Base-by-base conservation (phyloP, 2,888 invertebrate genomes). In the Branchinecta sandiegonensis region DNA sequence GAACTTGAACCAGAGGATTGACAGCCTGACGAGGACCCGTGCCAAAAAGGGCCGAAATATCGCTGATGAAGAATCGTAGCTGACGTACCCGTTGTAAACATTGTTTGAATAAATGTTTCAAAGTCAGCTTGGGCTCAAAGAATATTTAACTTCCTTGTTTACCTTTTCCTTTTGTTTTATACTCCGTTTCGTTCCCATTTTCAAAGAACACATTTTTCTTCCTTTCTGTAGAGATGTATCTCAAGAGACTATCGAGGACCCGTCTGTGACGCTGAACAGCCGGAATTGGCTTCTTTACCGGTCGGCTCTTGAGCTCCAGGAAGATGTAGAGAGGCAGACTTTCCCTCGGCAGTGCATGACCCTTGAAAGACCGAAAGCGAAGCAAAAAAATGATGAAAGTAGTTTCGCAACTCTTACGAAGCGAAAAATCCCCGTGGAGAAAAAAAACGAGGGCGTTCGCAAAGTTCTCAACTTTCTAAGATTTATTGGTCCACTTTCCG, bases 231-330 rank as follows among this genome's bases (percentile, higher is more conserved):
- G 37, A 37, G 37, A 37, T 37, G 37, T 37, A 37, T 37, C 37
- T 37, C 37, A 37, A 37, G 37, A 37, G 2, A 37, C 37, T 37
- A 37, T 37, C 37, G 37, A 37, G 37, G 37, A 37, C 37, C 37
- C 37, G 37, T 37, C 37, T 6, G 37, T 5, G 37, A 37, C 37
- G 5, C 6, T 37, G 6, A 37, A 37, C 37, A 37, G 37, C 63
- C 63, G 63, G n/a, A 23, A 56, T 23, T 56, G n/a, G 14, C 23
- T 56, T n/a, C 63, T 56, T 17, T 56, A 56, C 23, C 63, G 23
- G 63, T 56, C 63, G 8, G 63, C 63, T 17, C 63, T 56, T 10
- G 63, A 56, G n/a, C 63, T 56, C 23, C 63, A 56, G 63, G 23
- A 56, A 9, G 63, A 56, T 10, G 63, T 56, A 56, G 63, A 56